Conservation (phyloP, 2,888 invertebrate species). For the Antheraea assamensis region DNA sequence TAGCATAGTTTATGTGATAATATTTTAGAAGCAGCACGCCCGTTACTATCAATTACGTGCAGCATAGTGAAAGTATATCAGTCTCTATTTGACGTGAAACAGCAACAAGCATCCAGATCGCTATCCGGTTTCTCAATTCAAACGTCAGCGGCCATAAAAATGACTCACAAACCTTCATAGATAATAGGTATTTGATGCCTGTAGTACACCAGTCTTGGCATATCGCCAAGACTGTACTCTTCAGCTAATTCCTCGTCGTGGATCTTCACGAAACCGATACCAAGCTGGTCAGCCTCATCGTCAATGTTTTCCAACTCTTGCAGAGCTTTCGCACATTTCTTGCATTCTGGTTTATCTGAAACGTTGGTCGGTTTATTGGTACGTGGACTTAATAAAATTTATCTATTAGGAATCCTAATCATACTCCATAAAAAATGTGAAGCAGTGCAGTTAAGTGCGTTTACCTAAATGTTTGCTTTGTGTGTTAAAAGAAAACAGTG, state of each 20-base stretch:
- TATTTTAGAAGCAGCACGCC: slow-evolving; percentile 30
- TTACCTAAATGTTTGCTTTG: slow-evolving; percentile 47
- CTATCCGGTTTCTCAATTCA: slow-evolving; percentile 49
- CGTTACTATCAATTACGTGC: slow-evolving; percentile 31
- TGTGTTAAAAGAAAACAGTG: slow-evolving; percentile 63
- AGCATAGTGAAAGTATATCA: slow-evolving; percentile 36
- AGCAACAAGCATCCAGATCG: slow-evolving; percentile 39
- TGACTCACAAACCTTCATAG: slow-evolving; percentile 89
- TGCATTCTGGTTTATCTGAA: slow-evolving; percentile 95
- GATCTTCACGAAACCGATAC: slow-evolving; percentile 97
- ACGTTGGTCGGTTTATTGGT: slow-evolving; percentile 35
- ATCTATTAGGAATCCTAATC: slow-evolving; percentile 33
- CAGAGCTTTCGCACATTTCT: slow-evolving; percentile 94
- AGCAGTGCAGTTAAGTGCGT: slow-evolving; percentile 76
- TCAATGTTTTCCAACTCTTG: slow-evolving; percentile 97
- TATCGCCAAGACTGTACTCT: slow-evolving; percentile 94
- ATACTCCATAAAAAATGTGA: slow-evolving; percentile 60
- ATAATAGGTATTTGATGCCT: slow-evolving; percentile 96
- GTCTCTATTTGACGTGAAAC: slow-evolving; percentile 36
- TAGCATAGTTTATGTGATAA: slow-evolving; percentile 28
- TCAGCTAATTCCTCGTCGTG: slow-evolving; percentile 95
- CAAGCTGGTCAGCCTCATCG: slow-evolving; percentile 96
- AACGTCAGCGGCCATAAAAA: slow-evolving; percentile 55
- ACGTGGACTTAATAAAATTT: slow-evolving; percentile 21
- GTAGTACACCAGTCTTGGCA: slow-evolving; percentile 96